Base-by-base conservation (phyloP, 2,888 invertebrate genomes). In the Oithona nana region DNA sequence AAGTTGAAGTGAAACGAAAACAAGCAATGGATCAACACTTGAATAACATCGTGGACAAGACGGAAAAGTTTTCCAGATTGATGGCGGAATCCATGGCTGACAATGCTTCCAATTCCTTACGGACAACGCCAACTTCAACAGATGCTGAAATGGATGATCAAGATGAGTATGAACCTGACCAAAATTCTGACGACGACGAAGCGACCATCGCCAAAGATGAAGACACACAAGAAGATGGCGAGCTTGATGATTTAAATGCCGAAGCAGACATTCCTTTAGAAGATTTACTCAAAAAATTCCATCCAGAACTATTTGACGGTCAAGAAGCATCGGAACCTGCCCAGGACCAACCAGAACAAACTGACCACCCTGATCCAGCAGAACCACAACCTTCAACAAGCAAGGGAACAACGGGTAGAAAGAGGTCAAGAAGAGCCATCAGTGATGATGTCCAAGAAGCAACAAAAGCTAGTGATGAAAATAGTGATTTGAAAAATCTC, bases 1-100 rank as follows among this genome's bases (percentile, higher is more conserved):
- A 89, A 67, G 77, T 95, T 64, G 95, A 97, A 73, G 92, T 92
- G 69, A 92, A 93, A 72, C 81, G 93, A 65, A 90, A 94, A 73
- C 85, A 87, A 71, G 94, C 93, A 0, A 77, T 97, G 64, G 95
- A 97, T 77, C 86, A 93, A 71, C 97, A 97, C 75, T 79, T 98
- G 65, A 89, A 89, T 74, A 94, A 94, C 73, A 93, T 98, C 71
- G 95, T 98, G 64, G 95, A 94, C 75, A 90, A 93, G 75, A 95
- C 97, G 0, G 97, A 98, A 75, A 92, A 90, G 71, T 95, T 93
- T 77, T 93, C 93, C 39, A 85, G 86, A 29, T 83, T 87, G 75
- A 76, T 92, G 64, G 88, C 89, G 3, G 88, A 89, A 74, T 86
- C 86, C 66, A 83, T 89, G 78, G 83, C 83, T 69, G 80, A 82